Base-by-base conservation (phyloP, 2,113 vertebrate species). In the Hippocampus barbouri region DNA sequence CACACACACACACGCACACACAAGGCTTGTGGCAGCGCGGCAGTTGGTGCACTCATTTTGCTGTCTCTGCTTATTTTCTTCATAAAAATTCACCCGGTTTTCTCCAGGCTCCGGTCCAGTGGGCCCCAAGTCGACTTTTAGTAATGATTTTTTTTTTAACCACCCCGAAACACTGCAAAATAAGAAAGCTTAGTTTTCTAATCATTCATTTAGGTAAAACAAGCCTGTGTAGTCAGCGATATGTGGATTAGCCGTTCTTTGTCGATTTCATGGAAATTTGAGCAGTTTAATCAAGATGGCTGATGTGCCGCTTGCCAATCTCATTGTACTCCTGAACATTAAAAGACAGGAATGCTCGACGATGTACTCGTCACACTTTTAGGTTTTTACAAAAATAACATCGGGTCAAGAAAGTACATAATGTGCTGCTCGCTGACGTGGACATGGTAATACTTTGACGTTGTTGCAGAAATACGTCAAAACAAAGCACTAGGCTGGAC, bases 1-100 rank as follows among this genome's bases (percentile, higher is more conserved):
- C 0, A 68, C 43, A 38, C 70, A 14, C 0, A 68, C 43, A 38
- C 70, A 14, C n/a, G n/a, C n/a, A n/a, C 0, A 68, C 43, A 38
- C 70, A 14, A 15, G 49, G 76, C 80, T 77, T 21, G 57, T 74
- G 81, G 77, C 73, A 78, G 74, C 77, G 34, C 34, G 1, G 34
- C 34, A 38, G 34, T 38, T 77, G 63, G 72, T 68, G 66, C 60
- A 54, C 54, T 64, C 43, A 51, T 60, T 60, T 41, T 70, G 68
- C 71, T 41, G 27, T 64, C 16, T 66, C 2, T 56, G n/a, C 57
- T 23, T n/a, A 56, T 74, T 41, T 68, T 53, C 23, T 69, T 71
- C 1, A 43, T 70, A 60, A n/a, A 62, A 27, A 67, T 70, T 38
- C 68, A 54, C 68, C 49, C 51, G 8, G 21, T 56, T 27, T 25